Conservation (phyloP, 2,888 invertebrate species). For the Lordiphosa andalusiaca region DNA sequence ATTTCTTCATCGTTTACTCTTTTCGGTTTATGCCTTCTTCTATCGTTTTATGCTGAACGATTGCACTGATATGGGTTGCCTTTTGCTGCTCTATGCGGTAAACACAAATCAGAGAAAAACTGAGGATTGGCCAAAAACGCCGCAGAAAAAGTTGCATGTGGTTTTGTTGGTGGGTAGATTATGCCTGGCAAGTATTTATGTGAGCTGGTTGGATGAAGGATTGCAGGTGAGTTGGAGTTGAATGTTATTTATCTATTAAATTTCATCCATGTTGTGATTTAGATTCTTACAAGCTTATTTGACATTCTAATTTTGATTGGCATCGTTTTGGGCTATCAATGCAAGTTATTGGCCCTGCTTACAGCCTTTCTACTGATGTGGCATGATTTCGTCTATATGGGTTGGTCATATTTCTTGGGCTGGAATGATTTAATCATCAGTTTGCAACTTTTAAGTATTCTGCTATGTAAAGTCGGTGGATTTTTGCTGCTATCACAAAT, state of each 20-base stretch:
- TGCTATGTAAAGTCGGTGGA: conserved; percentile 27
- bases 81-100: conserved; percentile 30
- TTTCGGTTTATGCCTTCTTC: conserved; percentile 15
- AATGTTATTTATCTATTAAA: not conserved
- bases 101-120: conserved; percentile 3
- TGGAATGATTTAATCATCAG: conserved; percentile 38
- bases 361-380: conserved; percentile 13
- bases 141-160: not conserved
- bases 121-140: not conserved
- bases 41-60: conserved; percentile 17
- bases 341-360: conserved; percentile 9
- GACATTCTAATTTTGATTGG: not conserved
- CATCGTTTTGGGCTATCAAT: conserved; percentile 29
- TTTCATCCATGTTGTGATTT: not conserved
- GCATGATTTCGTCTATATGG: conserved; percentile 4
- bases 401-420: conserved; percentile 19
- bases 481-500: conserved; percentile 34
- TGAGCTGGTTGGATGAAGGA: conserved; percentile 16
- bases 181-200: conserved; percentile 5
- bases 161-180: conserved; percentile 14
- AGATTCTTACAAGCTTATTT: conserved; percentile 5
- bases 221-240: conserved; percentile 7
- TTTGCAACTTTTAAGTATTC: conserved; percentile 12
- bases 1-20: conserved; percentile 9
- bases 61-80: conserved; percentile 28